Percentiles rank a stretch among this genome's conserved stretches.
Evolutionary conservation across 2,113 vertebrate genomes (phyloP).

Genomic region (Sialia sialis): DNA sequence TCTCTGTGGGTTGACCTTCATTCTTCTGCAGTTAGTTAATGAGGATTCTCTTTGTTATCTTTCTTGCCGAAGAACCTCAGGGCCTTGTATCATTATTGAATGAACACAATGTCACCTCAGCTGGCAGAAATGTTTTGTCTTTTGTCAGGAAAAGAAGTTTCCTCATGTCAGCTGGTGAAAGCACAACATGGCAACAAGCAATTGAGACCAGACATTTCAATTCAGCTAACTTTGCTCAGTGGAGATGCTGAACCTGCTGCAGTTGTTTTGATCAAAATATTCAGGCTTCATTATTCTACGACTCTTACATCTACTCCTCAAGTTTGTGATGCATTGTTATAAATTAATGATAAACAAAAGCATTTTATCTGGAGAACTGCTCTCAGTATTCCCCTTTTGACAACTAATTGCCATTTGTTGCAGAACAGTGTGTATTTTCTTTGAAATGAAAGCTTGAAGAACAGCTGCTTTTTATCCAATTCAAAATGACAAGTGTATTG

Average conservation of each 20-base stretch:
- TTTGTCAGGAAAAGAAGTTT: conserved; percentile 75
- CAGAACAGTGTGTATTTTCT: background rate
- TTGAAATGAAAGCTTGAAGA: conserved; percentile 32
- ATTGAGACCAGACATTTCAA: conserved; percentile 70
- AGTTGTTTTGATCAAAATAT: conserved; percentile 62
- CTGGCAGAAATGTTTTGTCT: conserved; percentile 76
- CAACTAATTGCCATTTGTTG: conserved; percentile 39
- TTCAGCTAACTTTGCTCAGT: conserved; percentile 57
- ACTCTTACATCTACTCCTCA: conserved; percentile 23
- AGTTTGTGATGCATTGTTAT: conserved; percentile 22
- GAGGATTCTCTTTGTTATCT: conserved; percentile 76
- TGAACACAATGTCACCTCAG: conserved; percentile 75
- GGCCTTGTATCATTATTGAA: conserved; percentile 78
- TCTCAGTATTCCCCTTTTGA: conserved; percentile 35
- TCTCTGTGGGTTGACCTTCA: conserved; percentile 77
- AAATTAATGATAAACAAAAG: conserved; percentile 55
- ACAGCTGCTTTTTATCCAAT: conserved; percentile 56
- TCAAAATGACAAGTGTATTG: conserved; percentile 45
- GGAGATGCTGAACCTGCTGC: conserved; percentile 57
- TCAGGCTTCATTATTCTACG: conserved; percentile 29
- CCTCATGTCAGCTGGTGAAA: conserved; percentile 68
- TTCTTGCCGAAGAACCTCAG: conserved; percentile 71
- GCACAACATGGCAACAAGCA: conserved; percentile 54
- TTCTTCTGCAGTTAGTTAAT: conserved; percentile 78
- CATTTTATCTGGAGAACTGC: conserved; percentile 39